phyloP scores from a whole-genome alignment of 2,113 vertebrate species.

The Atractosteus spatula region DNA sequence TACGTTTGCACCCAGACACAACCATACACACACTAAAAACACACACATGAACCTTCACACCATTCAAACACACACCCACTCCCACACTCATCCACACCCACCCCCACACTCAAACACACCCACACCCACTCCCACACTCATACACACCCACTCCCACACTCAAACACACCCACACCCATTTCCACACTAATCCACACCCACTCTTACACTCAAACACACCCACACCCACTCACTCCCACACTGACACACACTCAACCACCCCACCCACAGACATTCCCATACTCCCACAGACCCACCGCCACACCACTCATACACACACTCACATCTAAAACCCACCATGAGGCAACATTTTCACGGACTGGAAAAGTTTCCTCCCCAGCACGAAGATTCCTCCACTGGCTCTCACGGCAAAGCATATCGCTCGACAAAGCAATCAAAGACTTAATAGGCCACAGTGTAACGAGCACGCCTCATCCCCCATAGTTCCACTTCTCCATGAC shows the following conservation, averaged over 20 bases:
- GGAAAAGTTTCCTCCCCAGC: too few species aligned
- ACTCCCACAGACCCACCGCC: background rate
- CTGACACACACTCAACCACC: constrained; percentile 3
- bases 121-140: constrained; percentile 5
- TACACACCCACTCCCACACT: too few species aligned
- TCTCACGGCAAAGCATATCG: too few species aligned
- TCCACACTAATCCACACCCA: too few species aligned
- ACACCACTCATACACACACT: background rate
- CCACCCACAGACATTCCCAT: constrained; percentile 20
- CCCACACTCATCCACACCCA: background rate
- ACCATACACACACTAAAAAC: too few species aligned
- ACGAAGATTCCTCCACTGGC: too few species aligned
- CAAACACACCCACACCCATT: too few species aligned
- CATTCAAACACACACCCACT: background rate
- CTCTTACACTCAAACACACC: too few species aligned
- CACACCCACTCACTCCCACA: constrained; percentile 11
- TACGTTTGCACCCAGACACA: too few species aligned
- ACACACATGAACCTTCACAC: too few species aligned
- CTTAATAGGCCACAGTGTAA: background rate
- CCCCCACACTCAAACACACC: constrained; percentile 5
- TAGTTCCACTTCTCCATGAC: background rate
- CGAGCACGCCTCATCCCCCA: background rate
- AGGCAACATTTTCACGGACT: too few species aligned
- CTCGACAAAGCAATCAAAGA: background rate
- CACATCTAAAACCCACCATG: too few species aligned